Conservation (phyloP, 2,797 vertebrate species). For the Cryptoprocta ferox region DNA sequence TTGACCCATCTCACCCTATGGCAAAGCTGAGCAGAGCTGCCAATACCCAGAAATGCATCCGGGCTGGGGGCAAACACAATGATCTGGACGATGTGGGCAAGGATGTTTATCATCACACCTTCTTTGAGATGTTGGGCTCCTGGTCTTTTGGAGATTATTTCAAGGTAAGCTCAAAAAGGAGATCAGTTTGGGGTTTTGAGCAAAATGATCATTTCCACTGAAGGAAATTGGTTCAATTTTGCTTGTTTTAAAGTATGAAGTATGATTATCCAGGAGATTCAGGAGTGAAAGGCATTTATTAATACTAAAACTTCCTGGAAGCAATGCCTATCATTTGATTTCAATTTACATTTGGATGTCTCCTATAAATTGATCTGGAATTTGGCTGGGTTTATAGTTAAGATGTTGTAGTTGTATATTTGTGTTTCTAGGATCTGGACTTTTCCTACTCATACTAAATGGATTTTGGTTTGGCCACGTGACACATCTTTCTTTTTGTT, state of each 20-base stretch:
- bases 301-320: slow-evolving; percentile 12
- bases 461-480: not conserved
- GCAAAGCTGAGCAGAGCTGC: slow-evolving; percentile 95
- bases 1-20: slow-evolving; percentile 97
- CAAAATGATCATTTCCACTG: not conserved
- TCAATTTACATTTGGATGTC: not conserved
- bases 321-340: not conserved
- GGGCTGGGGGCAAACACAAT: slow-evolving; percentile 98
- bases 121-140: slow-evolving; percentile 99
- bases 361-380: not conserved
- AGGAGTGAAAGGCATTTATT: not conserved
- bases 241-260: slow-evolving; percentile 16
- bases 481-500: slow-evolving; percentile 18
- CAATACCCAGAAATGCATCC: slow-evolving; percentile 99
- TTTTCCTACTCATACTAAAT: not conserved
- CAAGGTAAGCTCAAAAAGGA: slow-evolving; percentile 90
- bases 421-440: not conserved
- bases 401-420: not conserved
- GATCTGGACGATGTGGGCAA: slow-evolving; percentile 99
- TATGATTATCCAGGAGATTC: not conserved
- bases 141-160: slow-evolving; percentile 99
- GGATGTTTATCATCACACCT: slow-evolving; percentile 99
- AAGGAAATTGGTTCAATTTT: not conserved
- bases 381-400: not conserved
- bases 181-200: not conserved